Percentiles rank a stretch among this genome's conserved stretches.
phyloP scores from a whole-genome alignment of 2,113 vertebrate genomes.

The Eurypyga helias region DNA sequence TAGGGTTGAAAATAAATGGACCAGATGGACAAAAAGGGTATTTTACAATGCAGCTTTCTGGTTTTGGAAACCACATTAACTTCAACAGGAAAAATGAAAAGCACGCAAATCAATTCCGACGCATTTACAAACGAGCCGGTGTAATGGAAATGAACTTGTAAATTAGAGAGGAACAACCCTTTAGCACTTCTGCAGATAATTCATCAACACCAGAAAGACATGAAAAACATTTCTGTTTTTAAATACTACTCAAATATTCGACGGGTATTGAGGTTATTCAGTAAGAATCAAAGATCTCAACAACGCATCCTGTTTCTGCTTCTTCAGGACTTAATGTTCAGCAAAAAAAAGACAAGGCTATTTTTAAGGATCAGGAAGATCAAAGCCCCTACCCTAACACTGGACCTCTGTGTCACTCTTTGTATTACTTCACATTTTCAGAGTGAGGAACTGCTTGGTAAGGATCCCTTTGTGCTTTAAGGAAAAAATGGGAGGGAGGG shows the following conservation, averaged over 20 bases:
- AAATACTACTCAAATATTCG: neutral
- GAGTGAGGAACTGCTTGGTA: neutral
- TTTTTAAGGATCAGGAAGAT: neutral
- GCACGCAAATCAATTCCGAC: neutral
- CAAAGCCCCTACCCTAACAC: neutral
- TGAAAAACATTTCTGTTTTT: neutral
- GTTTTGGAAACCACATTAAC: neutral
- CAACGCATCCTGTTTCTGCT: neutral
- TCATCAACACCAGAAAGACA: neutral
- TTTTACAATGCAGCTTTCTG: neutral
- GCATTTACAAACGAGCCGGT: neutral
- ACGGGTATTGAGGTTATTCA: neutral
- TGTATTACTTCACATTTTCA: neutral
- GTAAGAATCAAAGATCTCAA: neutral
- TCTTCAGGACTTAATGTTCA: neutral
- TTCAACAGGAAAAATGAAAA: neutral
- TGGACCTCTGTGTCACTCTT: neutral
- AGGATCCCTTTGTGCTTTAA: neutral
- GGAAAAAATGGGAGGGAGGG: accelerated
- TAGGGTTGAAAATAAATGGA: neutral
- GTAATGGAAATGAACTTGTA: neutral
- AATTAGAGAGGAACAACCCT: neutral
- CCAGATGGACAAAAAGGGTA: neutral
- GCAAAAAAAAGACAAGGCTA: neutral
- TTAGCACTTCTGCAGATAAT: neutral